These are phyloP conservation scores for Cottus gobio DNA, from an alignment of 2,113 vertebrate genomes.

Conservation along the genomic window DNA sequence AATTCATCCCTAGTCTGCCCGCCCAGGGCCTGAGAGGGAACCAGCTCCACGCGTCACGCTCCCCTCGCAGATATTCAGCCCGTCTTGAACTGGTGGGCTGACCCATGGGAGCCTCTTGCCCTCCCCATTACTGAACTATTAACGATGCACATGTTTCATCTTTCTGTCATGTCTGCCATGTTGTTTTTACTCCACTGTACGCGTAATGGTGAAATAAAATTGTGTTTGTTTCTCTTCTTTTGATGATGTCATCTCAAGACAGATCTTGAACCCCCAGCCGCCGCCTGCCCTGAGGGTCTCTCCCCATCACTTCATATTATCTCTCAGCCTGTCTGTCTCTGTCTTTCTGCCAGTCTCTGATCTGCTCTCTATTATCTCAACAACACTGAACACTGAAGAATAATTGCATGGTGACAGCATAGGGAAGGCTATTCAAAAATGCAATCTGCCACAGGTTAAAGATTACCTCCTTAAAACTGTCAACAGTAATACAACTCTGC, in stretches of 20 bases:
- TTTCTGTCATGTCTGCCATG: background rate
- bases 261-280: conserved; percentile 19
- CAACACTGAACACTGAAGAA: conserved; percentile 29
- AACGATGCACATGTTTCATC: background rate
- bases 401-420: conserved; percentile 16
- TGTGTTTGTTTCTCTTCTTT: background rate
- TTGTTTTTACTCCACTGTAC: conserved; percentile 7
- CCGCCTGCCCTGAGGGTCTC: background rate
- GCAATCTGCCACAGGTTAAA: conserved; percentile 37
- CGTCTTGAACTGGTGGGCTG: background rate
- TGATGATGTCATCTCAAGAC: conserved; percentile 23
- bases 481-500: background rate
- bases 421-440: conserved; percentile 27
- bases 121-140: background rate
- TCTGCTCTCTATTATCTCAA: conserved; percentile 48
- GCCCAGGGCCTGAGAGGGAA: background rate
- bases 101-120: background rate
- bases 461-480: conserved; percentile 37
- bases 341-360: conserved; percentile 32
- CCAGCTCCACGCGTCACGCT: background rate
- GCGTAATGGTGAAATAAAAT: background rate
- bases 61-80: background rate
- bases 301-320: conserved; percentile 8
- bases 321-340: conserved; percentile 20
- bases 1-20: background rate